Conservation (phyloP, 2,797 vertebrate genomes). For the Sebastes miniatus region DNA sequence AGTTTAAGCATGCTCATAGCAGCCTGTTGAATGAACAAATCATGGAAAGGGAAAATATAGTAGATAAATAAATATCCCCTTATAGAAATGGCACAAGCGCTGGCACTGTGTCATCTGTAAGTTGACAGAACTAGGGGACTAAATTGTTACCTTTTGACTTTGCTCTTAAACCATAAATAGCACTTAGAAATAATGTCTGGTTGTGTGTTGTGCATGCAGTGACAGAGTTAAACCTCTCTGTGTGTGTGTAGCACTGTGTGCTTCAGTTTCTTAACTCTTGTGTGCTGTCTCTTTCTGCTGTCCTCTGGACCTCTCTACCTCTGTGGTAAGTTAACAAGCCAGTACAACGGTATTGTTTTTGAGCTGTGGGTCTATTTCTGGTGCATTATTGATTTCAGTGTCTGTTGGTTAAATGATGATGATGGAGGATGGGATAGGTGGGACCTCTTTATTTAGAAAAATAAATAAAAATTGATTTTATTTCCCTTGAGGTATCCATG, state of each 20-base stretch:
- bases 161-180: not conserved
- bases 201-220: slow-evolving; percentile 1
- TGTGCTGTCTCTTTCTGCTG: slow-evolving; percentile 80
- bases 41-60: not conserved
- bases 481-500: not conserved
- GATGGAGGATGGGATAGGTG: slow-evolving; percentile 7
- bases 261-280: slow-evolving; percentile 69
- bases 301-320: slow-evolving; percentile 77
- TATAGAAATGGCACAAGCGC: not conserved
- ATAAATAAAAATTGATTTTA: not conserved
- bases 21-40: not conserved
- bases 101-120: no score
- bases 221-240: slow-evolving; percentile 6
- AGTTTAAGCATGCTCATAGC: no score
- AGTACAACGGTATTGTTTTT: slow-evolving; percentile 37
- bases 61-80: not conserved
- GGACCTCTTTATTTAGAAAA: not conserved
- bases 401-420: slow-evolving; percentile 28
- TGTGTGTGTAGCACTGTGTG: slow-evolving; percentile 49
- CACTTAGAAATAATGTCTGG: not conserved
- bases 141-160: not conserved
- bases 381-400: slow-evolving; percentile 36
- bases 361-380: slow-evolving; percentile 49
- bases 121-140: not conserved
- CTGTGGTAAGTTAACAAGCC: slow-evolving; percentile 79